These are phyloP conservation scores for Stylophora pistillata DNA, from an alignment of 64 coral and sea anemone genomes.

Conservation along the genomic window DNA sequence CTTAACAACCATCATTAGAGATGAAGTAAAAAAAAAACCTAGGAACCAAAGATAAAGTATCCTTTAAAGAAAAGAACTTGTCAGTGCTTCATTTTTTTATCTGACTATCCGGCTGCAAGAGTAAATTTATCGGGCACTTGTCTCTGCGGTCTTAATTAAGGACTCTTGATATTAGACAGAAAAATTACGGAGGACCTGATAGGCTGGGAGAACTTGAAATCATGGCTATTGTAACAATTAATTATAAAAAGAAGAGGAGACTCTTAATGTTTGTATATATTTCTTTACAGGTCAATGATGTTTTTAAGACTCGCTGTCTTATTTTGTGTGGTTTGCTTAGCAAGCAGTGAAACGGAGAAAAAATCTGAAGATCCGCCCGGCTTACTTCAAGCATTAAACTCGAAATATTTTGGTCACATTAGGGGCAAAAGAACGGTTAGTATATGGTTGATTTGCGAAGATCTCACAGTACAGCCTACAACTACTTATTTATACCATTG, in stretches of 20 bases:
- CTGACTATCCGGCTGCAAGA: no score
- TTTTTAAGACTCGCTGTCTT: conserved; percentile 15
- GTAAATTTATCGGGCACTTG: no score
- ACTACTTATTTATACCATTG: no score
- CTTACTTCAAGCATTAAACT: neutral
- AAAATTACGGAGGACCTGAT: neutral
- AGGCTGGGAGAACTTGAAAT: neutral
- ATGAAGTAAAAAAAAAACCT: no score
- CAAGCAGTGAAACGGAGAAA: conserved; percentile 12
- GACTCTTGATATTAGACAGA: no score
- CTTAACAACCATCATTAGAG: no score
- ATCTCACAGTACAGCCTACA: neutral
- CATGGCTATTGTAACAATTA: neutral
- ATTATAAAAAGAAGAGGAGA: neutral
- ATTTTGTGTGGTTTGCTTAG: neutral
- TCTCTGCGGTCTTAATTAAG: no score
- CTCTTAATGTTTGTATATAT: neutral
- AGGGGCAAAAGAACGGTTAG: conserved; percentile 37
- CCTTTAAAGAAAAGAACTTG: no score
- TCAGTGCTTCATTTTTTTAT: no score
- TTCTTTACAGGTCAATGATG: conserved; percentile 8
- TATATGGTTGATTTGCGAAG: neutral
- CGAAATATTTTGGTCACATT: conserved; percentile 30
- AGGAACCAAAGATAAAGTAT: no score
- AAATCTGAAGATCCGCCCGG: neutral